These are phyloP conservation scores for Pterocles orientalis DNA, from an alignment of 2,113 vertebrate species.

Conservation along the genomic window DNA sequence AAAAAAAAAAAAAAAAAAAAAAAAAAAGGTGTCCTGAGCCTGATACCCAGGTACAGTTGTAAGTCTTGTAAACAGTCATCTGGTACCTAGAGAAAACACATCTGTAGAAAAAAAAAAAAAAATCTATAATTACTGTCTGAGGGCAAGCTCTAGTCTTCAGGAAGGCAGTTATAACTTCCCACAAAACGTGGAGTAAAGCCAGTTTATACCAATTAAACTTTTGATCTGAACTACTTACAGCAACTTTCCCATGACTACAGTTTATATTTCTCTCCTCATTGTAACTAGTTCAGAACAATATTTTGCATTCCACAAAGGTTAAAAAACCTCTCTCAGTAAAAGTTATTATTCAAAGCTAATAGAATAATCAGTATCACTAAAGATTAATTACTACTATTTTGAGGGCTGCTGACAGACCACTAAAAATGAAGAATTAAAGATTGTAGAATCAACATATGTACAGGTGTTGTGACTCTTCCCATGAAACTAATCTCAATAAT, in stretches of 20 bases:
- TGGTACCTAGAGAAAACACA: background rate
- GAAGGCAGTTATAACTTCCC: background rate
- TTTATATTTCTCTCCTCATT: background rate
- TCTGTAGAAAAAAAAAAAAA: background rate
- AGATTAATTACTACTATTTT: conserved; percentile 43
- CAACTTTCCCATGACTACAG: background rate
- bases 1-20: background rate
- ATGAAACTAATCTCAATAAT: background rate
- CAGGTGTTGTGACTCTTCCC: background rate
- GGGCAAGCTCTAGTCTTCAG: background rate
- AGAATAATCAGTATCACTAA: background rate
- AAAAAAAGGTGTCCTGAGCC: background rate
- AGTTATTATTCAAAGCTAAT: conserved; percentile 16
- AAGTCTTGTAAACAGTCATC: background rate
- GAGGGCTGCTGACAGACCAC: conserved; percentile 6
- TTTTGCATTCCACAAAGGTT: background rate
- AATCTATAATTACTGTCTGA: background rate
- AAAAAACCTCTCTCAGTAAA: background rate
- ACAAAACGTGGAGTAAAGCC: background rate
- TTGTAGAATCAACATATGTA: background rate
- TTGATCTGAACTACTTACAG: background rate
- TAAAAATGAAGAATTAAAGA: conserved; percentile 17
- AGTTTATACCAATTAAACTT: background rate
- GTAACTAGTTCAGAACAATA: background rate
- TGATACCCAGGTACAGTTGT: background rate